Base-by-base conservation (phyloP, 1,140 invertebrate genomes). In the Condylostylus longicornis region DNA sequence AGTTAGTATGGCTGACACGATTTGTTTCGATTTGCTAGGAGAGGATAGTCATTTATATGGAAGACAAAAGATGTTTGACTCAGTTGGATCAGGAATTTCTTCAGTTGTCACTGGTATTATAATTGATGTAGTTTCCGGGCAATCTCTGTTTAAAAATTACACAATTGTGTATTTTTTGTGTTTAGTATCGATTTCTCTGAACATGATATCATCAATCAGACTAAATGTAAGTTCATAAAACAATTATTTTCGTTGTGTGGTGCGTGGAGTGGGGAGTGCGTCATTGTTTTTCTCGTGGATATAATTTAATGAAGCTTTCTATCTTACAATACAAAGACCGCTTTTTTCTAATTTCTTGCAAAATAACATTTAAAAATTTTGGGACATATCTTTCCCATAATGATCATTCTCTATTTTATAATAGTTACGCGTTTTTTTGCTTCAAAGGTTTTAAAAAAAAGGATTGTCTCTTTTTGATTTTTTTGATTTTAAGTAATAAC, bases 21-120 rank as follows among this genome's bases (percentile, higher is more conserved):
- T 87, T 36, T 87, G 82, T 53, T 85, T 87, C 53, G 68, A 76
- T 50, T 53, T 81, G 18, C 61, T 87, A 9, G 82, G 72, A 30
- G 63, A 73, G 2, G 70, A 66, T 31, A 67, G 70, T 22, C 68
- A 73, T 29, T 64, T 73, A 29, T 91, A 85, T 59, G 86, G 86
- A 1, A 72, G 76, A 40, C 85, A 90, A 51, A 69, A 82, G 37
- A 65, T 89, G 42, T 91, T 79, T 72, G 82, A 83, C 3, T 74
- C 82, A 1, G 64, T 87, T 2, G 83, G 83, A 2, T 85, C 79
- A 69, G 83, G 83, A 36, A 61, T 79, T 37, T 75, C 83, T 46
- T 75, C 78, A 1, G 63, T 85, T 15, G 45, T 83, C 6, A 68
- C 79, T 21, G 86, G 85, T 8, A 69, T 74, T 18, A 56, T 89